These are phyloP conservation scores for Stenotaenia linearis DNA, from an alignment of 2,888 invertebrate genomes.

Conservation along the genomic window DNA sequence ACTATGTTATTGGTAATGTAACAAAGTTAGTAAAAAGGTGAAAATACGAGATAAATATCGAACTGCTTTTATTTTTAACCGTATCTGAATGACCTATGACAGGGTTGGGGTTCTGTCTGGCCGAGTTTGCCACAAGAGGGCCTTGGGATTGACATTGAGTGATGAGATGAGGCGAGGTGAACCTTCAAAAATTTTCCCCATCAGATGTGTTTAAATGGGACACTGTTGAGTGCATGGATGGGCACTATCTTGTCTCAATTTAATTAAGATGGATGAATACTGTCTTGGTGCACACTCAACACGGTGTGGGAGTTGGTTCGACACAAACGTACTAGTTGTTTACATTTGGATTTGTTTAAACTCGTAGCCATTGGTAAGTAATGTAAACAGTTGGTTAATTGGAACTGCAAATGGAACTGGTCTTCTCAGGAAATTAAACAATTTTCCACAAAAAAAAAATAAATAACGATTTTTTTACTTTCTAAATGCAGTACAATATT, in stretches of 20 bases:
- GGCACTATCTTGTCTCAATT: constrained; percentile 19
- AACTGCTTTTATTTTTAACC: neutral
- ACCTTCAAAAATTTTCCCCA: constrained; percentile 15
- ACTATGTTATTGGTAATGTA: too few species aligned
- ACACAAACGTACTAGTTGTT: neutral
- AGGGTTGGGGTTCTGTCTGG: neutral
- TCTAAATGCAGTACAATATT: too few species aligned
- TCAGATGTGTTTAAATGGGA: constrained; percentile 26
- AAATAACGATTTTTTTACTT: neutral
- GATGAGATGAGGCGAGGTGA: constrained; percentile 12
- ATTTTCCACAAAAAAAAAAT: neutral
- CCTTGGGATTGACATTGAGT: constrained; percentile 9
- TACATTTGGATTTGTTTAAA: neutral
- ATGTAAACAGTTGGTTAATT: neutral
- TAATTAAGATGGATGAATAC: constrained; percentile 20
- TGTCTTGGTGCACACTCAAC: constrained; percentile 9
- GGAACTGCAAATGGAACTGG: neutral
- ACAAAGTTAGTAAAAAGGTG: too few species aligned
- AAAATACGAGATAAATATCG: neutral
- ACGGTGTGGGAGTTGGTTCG: neutral
- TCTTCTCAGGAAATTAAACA: neutral
- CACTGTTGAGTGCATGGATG: constrained; percentile 26
- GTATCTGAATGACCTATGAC: neutral
- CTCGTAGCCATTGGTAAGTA: neutral
- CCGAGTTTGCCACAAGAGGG: constrained; percentile 20